A percentile compares a stretch with the other conserved stretches of the same genome.
Evolutionary conservation across 2,113 vertebrate genomes (phyloP).

Genomic region (Bothrops jararaca): DNA sequence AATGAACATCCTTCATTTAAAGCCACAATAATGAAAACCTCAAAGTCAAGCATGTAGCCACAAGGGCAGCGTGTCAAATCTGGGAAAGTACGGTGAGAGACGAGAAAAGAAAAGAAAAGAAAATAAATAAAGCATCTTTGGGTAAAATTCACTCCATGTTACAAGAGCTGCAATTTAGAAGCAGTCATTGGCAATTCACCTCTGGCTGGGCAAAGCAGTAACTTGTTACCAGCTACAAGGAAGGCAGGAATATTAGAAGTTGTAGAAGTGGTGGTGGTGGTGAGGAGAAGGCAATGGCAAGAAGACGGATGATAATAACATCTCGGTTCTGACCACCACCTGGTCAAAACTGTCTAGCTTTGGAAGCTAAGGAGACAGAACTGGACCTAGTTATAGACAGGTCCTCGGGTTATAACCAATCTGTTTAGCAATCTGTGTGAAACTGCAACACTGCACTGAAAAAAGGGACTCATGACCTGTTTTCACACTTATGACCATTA

Average conservation of each 20-base stretch:
- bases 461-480: too few relatives aligned
- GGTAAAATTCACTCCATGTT: slow-evolving; percentile 64
- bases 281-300: neutral
- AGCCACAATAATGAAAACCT: slow-evolving; percentile 82
- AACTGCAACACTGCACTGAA: neutral
- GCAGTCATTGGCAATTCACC: slow-evolving; percentile 57
- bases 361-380: neutral
- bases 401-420: neutral
- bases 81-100: neutral
- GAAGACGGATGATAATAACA: neutral
- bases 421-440: neutral
- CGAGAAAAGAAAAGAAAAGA: neutral
- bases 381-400: neutral
- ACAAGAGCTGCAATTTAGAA: slow-evolving; percentile 58
- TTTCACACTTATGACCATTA: too few relatives aligned
- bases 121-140: slow-evolving; percentile 57
- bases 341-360: neutral
- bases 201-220: slow-evolving; percentile 58
- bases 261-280: neutral
- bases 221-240: slow-evolving; percentile 24
- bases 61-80: slow-evolving; percentile 73
- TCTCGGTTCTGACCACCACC: neutral
- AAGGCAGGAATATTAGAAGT: neutral
- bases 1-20: slow-evolving; percentile 83
- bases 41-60: slow-evolving; percentile 78